Conservation (phyloP, 2,888 invertebrate genomes). For the Cataglyphis rosenhaueri region DNA sequence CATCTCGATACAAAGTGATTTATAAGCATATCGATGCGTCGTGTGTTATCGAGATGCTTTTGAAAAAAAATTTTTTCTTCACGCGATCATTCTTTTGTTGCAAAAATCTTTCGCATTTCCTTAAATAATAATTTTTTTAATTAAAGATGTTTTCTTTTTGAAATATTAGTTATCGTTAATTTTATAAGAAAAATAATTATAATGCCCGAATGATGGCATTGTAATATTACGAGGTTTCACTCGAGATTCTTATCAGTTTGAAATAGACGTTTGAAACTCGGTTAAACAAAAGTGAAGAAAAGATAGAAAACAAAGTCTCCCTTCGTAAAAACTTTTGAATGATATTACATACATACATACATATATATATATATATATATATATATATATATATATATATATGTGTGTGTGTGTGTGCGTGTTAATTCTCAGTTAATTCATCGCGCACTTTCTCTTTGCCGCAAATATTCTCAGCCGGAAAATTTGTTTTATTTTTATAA, state of each 20-base stretch:
- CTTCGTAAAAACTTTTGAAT: slow-evolving; percentile 29
- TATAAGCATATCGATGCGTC: neutral
- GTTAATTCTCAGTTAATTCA: slow-evolving; percentile 32
- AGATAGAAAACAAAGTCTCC: slow-evolving; percentile 22
- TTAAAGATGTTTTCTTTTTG: neutral
- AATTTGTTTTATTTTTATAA: slow-evolving; percentile 45
- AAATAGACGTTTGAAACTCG: slow-evolving; percentile 17
- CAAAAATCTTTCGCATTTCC: neutral
- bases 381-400: too few relatives aligned
- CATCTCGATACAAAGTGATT: slow-evolving; percentile 9
- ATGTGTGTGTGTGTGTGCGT: neutral
- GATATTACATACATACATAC: too few relatives aligned
- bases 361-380: neutral
- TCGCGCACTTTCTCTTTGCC: slow-evolving; percentile 30
- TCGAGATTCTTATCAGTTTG: slow-evolving; percentile 8
- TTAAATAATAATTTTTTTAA: neutral
- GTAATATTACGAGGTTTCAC: neutral
- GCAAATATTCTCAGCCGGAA: slow-evolving; percentile 20
- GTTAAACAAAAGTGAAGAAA: slow-evolving; percentile 33
- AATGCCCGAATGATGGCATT: neutral
- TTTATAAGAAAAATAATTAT: neutral
- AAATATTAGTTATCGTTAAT: neutral
- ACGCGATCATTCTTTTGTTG: neutral
- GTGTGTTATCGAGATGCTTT: neutral
- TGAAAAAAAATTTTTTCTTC: neutral